Base-by-base conservation (phyloP, 2,888 invertebrate species). In the Drosophila monieri region DNA sequence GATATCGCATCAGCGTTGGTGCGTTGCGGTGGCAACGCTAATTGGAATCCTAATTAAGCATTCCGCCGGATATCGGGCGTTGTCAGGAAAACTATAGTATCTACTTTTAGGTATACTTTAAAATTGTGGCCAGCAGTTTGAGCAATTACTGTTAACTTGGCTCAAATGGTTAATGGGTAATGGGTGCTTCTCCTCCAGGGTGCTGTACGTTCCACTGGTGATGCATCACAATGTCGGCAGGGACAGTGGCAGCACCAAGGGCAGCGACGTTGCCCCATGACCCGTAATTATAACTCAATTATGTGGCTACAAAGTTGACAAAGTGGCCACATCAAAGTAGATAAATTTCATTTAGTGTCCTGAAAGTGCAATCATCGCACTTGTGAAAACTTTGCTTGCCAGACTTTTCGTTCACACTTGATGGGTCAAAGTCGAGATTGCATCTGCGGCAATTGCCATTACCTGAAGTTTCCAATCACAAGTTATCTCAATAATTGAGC, bases 41-140 rank as follows among this genome's bases (percentile, higher is more conserved):
- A 85, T 81, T 81, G 84, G 84, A 70, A 60, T 52, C 73, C 73
- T 80, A 85, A 83, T 85, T 79, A 85, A 73, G 54, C 60, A 77
- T 44, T 62, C 52, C 44, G 39, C 35, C 46, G 41, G 32, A 47
- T 18, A 53, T 47, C 18, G 27, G 10, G 66, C 41, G 64, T 39
- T 54, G 54, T 53, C 70, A 43, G 47, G 61, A 61, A 23, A 61
- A 61, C 49, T 46, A 52, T 18, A 9, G 3, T 10, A 41, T 41
- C 15, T 9, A 39, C 39, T 39, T 14, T n/a, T 76, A 75, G 39
- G 30, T 51, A 25, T 25, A 18, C 41, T 49, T 49, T 6, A 18
- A 52, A 27, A 9, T 18, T 12, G 4, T 41, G 35, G 30, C 47
- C 48, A 49, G 53, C 53, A 69, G 60, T 64, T 57, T 64, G 58